These are phyloP conservation scores for Andrena camellia DNA, from an alignment of 2,888 invertebrate species.

Conservation along the genomic window DNA sequence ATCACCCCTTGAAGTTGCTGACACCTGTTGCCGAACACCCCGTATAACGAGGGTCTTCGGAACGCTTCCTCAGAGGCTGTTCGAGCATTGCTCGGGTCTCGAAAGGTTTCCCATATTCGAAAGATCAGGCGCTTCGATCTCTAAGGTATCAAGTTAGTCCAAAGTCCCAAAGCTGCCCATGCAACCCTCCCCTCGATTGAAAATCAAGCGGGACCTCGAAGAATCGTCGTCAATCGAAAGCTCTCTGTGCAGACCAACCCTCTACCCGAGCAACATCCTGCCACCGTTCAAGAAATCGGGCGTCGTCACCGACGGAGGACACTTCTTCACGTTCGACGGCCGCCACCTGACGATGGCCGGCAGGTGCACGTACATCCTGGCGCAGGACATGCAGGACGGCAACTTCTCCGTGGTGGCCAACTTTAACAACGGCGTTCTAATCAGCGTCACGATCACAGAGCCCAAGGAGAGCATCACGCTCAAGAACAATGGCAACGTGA, in stretches of 20 bases:
- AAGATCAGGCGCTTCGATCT: too few relatives aligned
- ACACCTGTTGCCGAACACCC: too few relatives aligned
- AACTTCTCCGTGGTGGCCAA: conserved; percentile 94
- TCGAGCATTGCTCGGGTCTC: too few relatives aligned
- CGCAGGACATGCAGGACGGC: conserved; percentile 93
- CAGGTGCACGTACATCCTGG: conserved; percentile 93
- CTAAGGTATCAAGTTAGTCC: too few relatives aligned
- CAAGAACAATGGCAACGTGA: conserved; percentile 88
- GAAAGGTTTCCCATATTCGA: too few relatives aligned
- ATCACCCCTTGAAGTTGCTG: too few relatives aligned
- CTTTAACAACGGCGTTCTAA: conserved; percentile 89
- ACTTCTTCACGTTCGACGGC: conserved; percentile 96
- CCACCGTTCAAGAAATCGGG: conserved; percentile 88
- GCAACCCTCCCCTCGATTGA: too few relatives aligned
- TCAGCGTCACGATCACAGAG: conserved; percentile 90
- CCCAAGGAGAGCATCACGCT: conserved; percentile 88
- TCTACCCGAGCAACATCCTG: conserved; percentile 87
- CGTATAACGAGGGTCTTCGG: too few relatives aligned
- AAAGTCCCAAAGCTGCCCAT: too few relatives aligned
- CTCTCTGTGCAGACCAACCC: conserved; percentile 77
- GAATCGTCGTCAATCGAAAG: too few relatives aligned
- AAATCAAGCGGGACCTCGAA: too few relatives aligned
- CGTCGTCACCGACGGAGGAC: conserved; percentile 91
- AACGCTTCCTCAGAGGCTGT: too few relatives aligned
- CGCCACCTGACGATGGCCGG: conserved; percentile 93